Base-by-base conservation (phyloP, 1,140 invertebrate species). In the Plutomurus gul region DNA sequence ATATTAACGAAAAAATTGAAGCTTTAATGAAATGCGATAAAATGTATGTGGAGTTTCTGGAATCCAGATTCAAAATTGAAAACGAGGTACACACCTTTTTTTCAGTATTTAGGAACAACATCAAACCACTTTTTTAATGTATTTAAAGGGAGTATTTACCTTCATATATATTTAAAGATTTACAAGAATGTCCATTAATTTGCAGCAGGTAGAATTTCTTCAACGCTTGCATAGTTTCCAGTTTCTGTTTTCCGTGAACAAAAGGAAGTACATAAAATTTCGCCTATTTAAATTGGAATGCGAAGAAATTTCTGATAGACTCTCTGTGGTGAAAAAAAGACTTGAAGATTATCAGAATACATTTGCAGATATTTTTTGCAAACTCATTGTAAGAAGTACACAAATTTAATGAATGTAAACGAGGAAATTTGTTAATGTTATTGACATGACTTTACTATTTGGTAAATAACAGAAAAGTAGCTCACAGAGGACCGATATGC, bases 381-480 rank as follows among this genome's bases (percentile, higher is more conserved):
- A n/a, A 0, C 11, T 65, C 16, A 36, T 33, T 33, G 56, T 65
- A 65, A 7, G 56, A 8, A n/a, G n/a, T n/a, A n/a, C n/a, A n/a
- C n/a, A n/a, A n/a, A n/a, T 11, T 27, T 22, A 0, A 22, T 51
- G 3, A 13, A 47, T 47, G 6, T 47, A 47, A 47, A 46, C 6
- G 4, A 6, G 11, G 1, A 51, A 25, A 25, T 20, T 20, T 3
- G 10, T 22, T 51, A 22, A 10, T 10, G 3, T 25, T 25, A n/a
- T n/a, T n/a, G n/a, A n/a, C n/a, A n/a, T n/a, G n/a, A n/a, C n/a
- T n/a, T n/a, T n/a, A n/a, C n/a, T n/a, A n/a, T n/a, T n/a, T n/a
- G n/a, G n/a, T n/a, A n/a, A n/a, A n/a, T n/a, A n/a, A n/a, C 47
- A 51, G 47, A 51, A 51, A 51, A 51, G 18, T 51, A 51, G 47